Base-by-base conservation (phyloP, 2,797 vertebrate genomes). In the Muscicapa striata region DNA sequence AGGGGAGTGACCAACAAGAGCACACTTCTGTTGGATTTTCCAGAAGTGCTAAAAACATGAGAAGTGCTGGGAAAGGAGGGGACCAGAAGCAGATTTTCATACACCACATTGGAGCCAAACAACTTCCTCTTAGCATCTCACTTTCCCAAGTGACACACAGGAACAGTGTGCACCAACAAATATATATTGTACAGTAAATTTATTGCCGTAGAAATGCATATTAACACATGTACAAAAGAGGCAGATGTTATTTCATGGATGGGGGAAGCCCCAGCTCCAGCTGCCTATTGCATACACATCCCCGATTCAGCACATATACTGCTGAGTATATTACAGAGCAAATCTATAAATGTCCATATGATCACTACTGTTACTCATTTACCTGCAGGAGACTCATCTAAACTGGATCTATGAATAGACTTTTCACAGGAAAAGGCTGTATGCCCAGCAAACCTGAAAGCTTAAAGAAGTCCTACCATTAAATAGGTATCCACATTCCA, bases 361-460 rank as follows among this genome's bases (percentile, higher is more conserved):
- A 27, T 26, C 43, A 38, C n/a, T 41, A 10, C 0, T 57, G 29
- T 10, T 68, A 34, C 32, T 69, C 40, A 43, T n/a, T 26, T 73
- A 84, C 14, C 68, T 83, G 45, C 55, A 87, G 38, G 5, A 81
- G 17, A 85, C 8, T 43, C 15, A n/a, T n/a, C 67, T 89, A 24
- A 32, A n/a, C 1, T 55, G 19, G 17, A 59, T n/a, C 32, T 57
- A 21, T 16, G 30, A 62, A 40, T 3, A 46, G 19, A 41, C 13
- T 73, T 74, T 30, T 36, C 30, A 29, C 13, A 57, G 30, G 61
- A 74, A 46, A 67, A 61, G 23, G 49, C 9, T 51, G 14, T 5
- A 43, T 2, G 13, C 4, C 30, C 7, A 69, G 16, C 4, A 45
- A 78, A 84, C n/a, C 4, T 1, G 0, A 34, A 45, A 45, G 24